A percentile compares a stretch with the other conserved stretches of the same genome.
These are phyloP conservation scores for Siniperca undulata DNA, from an alignment of 2,797 vertebrate genomes.

Conservation along the genomic window DNA sequence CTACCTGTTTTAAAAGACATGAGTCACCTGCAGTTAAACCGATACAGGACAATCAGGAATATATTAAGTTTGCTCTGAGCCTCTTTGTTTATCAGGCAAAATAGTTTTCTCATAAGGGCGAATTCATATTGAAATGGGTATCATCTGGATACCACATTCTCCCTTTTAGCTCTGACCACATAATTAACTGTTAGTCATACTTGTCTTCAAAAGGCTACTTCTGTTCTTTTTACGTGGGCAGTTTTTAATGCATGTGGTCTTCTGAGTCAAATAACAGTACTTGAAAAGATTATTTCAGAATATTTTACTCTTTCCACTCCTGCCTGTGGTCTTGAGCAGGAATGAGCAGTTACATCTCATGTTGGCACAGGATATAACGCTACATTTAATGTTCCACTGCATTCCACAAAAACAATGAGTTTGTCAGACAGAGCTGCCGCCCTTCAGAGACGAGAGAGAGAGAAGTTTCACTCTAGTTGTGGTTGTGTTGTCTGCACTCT, in stretches of 20 bases:
- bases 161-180: conserved; percentile 16
- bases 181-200: conserved; percentile 70
- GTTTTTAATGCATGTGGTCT: conserved; percentile 16
- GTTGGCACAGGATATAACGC: not conserved
- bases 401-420: conserved; percentile 1
- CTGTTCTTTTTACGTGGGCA: conserved; percentile 18
- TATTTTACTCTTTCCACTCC: not conserved
- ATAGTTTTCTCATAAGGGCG: not conserved
- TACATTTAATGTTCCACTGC: not conserved
- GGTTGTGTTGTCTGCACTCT: conserved; percentile 12
- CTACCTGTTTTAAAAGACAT: not conserved
- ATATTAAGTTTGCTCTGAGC: not conserved
- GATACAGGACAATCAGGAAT: not conserved
- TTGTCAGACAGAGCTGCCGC: not conserved
- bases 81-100: conserved; percentile 2
- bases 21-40: not conserved
- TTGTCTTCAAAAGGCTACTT: conserved; percentile 22
- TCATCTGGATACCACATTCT: conserved; percentile 60
- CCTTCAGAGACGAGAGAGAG: conserved; percentile 15
- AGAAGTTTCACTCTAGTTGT: not conserved
- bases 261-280: not conserved
- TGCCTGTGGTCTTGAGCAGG: conserved; percentile 4
- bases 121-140: conserved; percentile 11
- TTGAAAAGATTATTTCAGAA: not conserved
- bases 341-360: not conserved